Evolutionary conservation across 2,888 invertebrate species (phyloP).

Genomic region (Crocallis elinguaria): DNA sequence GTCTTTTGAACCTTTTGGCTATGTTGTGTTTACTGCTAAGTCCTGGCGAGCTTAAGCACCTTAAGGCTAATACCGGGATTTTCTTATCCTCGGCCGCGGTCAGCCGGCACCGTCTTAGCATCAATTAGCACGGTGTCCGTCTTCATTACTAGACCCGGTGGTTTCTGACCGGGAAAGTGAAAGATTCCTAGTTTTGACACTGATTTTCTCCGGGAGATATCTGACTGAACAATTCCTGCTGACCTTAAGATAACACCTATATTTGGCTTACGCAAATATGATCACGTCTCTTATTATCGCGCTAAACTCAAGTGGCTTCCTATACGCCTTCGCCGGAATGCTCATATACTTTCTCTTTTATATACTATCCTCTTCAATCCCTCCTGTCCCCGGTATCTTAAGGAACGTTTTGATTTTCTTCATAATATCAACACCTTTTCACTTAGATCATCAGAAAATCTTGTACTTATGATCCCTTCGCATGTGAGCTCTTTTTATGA

Average conservation of each 20-base stretch:
- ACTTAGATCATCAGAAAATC: too few species aligned
- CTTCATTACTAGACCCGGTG: conserved; percentile 31
- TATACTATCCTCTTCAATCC: too few species aligned
- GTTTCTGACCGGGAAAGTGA: conserved; percentile 8
- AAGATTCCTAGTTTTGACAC: conserved; percentile 3
- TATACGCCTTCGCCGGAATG: too few species aligned
- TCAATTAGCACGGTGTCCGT: conserved; percentile 65
- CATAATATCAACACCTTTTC: too few species aligned
- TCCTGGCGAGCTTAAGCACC: conserved; percentile 56
- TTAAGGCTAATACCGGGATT: conserved; percentile 67
- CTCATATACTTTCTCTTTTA: too few species aligned
- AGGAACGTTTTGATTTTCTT: too few species aligned
- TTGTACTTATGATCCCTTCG: too few species aligned
- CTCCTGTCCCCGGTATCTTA: too few species aligned
- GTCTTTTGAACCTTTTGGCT: conserved; percentile 49
- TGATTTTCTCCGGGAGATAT: conserved; percentile 2
- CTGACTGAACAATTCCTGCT: not conserved
- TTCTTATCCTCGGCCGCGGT: conserved; percentile 66
- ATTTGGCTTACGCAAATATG: not conserved
- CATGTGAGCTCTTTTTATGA: too few species aligned
- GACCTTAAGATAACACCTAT: not conserved
- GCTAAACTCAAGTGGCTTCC: too few species aligned
- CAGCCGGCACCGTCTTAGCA: conserved; percentile 60
- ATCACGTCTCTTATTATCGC: too few species aligned
- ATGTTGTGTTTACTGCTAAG: conserved; percentile 58